These are phyloP conservation scores for Drosophila barbarae DNA, from an alignment of 2,888 invertebrate genomes.

Conservation along the genomic window DNA sequence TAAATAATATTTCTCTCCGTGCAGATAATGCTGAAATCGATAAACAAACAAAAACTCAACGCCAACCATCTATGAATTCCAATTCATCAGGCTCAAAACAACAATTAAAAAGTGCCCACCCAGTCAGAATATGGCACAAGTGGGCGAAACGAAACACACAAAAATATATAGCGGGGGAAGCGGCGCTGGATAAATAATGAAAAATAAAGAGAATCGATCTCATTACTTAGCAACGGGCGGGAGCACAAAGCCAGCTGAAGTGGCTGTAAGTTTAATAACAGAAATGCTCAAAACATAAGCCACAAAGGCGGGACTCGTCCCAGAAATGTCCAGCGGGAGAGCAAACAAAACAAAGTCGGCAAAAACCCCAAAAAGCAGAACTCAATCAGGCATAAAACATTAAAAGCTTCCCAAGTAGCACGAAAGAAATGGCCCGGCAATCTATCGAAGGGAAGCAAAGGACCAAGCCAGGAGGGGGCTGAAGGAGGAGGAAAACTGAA, in stretches of 20 bases:
- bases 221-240: constrained; percentile 68
- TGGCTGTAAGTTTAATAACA: constrained; percentile 66
- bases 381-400: constrained; percentile 75
- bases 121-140: constrained; percentile 56
- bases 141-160: constrained; percentile 22
- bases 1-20: neutral
- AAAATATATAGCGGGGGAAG: constrained; percentile 12
- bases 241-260: constrained; percentile 51
- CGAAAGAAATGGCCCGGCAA: constrained; percentile 41
- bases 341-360: constrained; percentile 56
- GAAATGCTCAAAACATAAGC: constrained; percentile 68
- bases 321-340: constrained; percentile 53
- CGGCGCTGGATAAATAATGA: constrained; percentile 30
- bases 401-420: constrained; percentile 51
- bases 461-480: neutral
- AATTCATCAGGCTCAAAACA: constrained; percentile 39
- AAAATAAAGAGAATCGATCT: constrained; percentile 68
- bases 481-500: constrained; percentile 9
- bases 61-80: constrained; percentile 38
- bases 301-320: constrained; percentile 58
- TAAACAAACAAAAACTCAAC: constrained; percentile 8
- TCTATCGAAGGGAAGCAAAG: constrained; percentile 13
- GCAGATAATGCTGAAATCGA: constrained; percentile 19
- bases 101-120: constrained; percentile 31
- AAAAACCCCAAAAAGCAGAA: constrained; percentile 71